Percentiles rank a stretch among this genome's conserved stretches.
These are phyloP conservation scores for Laterallus jamaicensis DNA, from an alignment of 2,113 vertebrate genomes.

Conservation along the genomic window DNA sequence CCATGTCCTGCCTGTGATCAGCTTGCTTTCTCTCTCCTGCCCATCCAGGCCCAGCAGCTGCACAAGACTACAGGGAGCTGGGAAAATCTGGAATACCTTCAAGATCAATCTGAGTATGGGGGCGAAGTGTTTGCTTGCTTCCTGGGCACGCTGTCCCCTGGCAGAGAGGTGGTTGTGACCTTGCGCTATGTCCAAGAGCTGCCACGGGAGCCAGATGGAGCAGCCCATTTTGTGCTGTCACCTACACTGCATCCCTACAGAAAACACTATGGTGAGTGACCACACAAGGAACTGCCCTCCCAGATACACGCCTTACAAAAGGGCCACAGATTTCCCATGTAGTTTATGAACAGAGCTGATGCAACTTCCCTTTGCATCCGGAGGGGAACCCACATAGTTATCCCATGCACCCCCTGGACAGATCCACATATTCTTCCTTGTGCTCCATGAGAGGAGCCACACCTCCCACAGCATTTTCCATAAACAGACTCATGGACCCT, in stretches of 20 bases:
- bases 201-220: neutral
- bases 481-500: neutral
- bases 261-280: neutral
- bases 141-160: neutral
- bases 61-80: neutral
- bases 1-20: neutral
- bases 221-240: neutral
- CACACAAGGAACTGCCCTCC: neutral
- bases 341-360: neutral
- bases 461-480: neutral
- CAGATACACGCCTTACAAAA: neutral
- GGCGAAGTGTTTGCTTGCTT: neutral
- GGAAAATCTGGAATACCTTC: neutral
- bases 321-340: neutral
- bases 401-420: neutral
- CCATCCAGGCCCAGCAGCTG: neutral
- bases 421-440: neutral
- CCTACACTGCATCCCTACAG: neutral
- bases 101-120: rapidly evolving
- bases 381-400: neutral
- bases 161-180: neutral
- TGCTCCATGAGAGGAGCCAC: neutral
- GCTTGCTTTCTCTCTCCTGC: neutral
- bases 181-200: neutral
- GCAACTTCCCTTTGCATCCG: neutral